Percentiles rank a stretch among this genome's conserved stretches.
Evolutionary conservation across 2,888 invertebrate genomes (phyloP).

Genomic region (Volucella inanis): DNA sequence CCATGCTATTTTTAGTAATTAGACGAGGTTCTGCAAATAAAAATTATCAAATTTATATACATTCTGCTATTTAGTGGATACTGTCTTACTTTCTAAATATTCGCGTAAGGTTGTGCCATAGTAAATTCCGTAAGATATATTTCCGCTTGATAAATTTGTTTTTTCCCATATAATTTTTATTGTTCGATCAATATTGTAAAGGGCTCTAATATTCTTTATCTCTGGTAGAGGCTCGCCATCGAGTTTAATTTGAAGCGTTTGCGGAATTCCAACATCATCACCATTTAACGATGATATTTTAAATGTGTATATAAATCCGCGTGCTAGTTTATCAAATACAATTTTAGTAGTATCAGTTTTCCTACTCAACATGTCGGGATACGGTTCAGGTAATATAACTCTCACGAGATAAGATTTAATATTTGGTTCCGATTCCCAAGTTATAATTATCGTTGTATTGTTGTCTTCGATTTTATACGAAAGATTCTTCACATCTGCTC

Average conservation of each 20-base stretch:
- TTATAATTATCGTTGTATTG: constrained; percentile 84
- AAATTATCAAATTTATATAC: constrained; percentile 17
- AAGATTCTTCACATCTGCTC: constrained; percentile 39
- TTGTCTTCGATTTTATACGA: constrained; percentile 81
- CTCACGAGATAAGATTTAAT: constrained; percentile 86
- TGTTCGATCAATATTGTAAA: constrained; percentile 40
- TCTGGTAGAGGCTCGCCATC: constrained; percentile 79
- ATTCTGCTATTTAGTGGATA: neutral
- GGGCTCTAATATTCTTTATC: constrained; percentile 63
- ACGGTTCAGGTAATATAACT: constrained; percentile 84
- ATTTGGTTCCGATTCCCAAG: constrained; percentile 86
- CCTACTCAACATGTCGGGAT: constrained; percentile 84
- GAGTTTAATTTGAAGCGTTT: constrained; percentile 81
- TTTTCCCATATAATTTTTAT: constrained; percentile 86
- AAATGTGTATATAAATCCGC: constrained; percentile 84
- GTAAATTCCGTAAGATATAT: constrained; percentile 87
- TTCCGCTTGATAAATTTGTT: constrained; percentile 84
- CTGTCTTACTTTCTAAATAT: constrained; percentile 85
- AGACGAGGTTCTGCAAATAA: constrained; percentile 82
- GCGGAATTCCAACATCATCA: constrained; percentile 82
- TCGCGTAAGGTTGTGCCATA: constrained; percentile 86
- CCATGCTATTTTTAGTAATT: constrained; percentile 84
- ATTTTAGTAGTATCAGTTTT: constrained; percentile 83
- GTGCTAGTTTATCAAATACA: constrained; percentile 80
- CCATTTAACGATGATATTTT: constrained; percentile 85